A percentile compares a stretch with the other conserved stretches of the same genome.
phyloP scores from a whole-genome alignment of 2,797 vertebrate genomes.

The Acanthornis magna region DNA sequence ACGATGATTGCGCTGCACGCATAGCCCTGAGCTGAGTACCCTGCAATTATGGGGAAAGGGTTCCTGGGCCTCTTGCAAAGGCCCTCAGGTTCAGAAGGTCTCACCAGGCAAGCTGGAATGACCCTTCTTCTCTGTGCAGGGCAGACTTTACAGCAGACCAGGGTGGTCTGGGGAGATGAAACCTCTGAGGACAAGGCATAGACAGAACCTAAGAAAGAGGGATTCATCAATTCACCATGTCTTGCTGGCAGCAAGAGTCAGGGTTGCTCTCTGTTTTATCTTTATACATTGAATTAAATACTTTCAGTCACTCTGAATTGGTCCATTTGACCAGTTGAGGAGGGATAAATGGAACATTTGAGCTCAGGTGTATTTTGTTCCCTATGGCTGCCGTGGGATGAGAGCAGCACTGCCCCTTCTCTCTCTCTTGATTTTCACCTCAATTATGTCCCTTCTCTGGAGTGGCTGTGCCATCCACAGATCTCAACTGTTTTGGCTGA shows the following conservation, averaged over 20 bases:
- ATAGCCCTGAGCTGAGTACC: neutral
- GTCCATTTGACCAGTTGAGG: neutral
- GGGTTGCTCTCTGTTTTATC: neutral
- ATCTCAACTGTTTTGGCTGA: neutral
- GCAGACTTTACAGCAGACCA: neutral
- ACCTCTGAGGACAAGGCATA: neutral
- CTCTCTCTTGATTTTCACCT: neutral
- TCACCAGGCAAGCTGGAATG: neutral
- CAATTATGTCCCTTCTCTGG: neutral
- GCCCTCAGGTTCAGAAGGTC: neutral
- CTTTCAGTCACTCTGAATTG: neutral
- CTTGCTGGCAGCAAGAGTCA: neutral
- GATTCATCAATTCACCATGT: neutral
- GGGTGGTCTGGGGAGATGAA: neutral
- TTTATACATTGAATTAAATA: neutral
- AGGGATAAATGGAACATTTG: neutral
- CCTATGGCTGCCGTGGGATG: neutral
- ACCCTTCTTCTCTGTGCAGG: neutral
- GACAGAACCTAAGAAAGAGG: neutral
- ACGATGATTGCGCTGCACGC: neutral
- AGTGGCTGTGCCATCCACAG: neutral
- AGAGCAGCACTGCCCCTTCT: neutral
- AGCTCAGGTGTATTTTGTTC: neutral
- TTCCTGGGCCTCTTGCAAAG: neutral
- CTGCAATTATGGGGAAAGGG: constrained; percentile 12